Base-by-base conservation (phyloP, 1,140 invertebrate species). In the Cardiocondyla obscurior region DNA sequence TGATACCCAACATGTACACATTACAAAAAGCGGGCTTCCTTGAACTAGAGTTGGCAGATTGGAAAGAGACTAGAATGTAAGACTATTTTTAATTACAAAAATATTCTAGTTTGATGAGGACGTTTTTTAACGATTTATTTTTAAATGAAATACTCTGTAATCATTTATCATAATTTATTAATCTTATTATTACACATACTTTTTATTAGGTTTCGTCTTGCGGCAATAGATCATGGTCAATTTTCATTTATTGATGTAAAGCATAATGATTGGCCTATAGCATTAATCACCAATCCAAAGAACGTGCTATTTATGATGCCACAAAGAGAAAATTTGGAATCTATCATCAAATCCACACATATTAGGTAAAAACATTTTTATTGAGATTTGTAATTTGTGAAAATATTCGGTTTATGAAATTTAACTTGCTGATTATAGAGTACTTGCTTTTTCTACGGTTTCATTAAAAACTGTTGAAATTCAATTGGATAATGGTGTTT, bases 31-130 rank as follows among this genome's bases (percentile, higher is more conserved):
- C 94, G 83, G 98, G 98, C n/a, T 97, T 96, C 91, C 94, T 98
- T 72, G 98, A 99, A 94, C 93, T 99, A 57, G 98, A 99, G 94
- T 94, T 99, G 49, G 97, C 96, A 30, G 98, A 99, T 94, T 99
- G 98, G 98, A 99, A 98, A 94, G 97, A 98, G 90, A 97, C 97
- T 91, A 95, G 98, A 94, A 96, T 97, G 97, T 97, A 95, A 95
- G 95, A 28, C 25, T 67, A 30, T 49, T 67, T 67, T 33, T 7
- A 46, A 5, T 44, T 28, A 1, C n/a, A 36, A 10, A n/a, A n/a
- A n/a, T n/a, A n/a, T n/a, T n/a, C n/a, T n/a, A n/a, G n/a, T n/a
- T n/a, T n/a, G n/a, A n/a, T n/a, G n/a, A 39, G 7, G 7, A 36
- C 25, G 46, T 33, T 70, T 44, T 55, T 46, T 30, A 25, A n/a